Evolutionary conservation across 1,140 invertebrate genomes (phyloP), one percentile per base, ranked within the genome.

Genomic region (Carposina sasakii): DNA sequence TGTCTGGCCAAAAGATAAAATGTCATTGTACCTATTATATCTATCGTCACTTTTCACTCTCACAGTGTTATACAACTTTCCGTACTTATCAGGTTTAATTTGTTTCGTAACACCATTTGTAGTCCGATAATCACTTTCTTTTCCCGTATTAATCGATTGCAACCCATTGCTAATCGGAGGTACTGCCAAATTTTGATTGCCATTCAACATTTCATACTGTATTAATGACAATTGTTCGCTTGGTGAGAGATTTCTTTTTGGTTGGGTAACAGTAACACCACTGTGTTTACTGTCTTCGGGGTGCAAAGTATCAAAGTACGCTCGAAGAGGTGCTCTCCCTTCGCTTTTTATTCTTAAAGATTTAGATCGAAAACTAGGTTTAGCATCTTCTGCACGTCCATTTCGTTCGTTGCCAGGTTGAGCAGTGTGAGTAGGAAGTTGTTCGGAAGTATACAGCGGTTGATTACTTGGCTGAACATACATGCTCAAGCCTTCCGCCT

Each of bases 191-290:
- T 67, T 72, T 61, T 71, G 60, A 55, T 55, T 74, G 63, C 68
- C 71, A 53, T 72, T 77, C 43, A 63, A 73, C 73, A 81, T 75
- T 49, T 77, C 71, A 51, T 78, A 71, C 60, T 84, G 81, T 83
- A 85, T 85, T 54, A 84, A 52, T 30, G 76, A 76, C 54, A 85
- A 61, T 57, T 85, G 81, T 60, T 85, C 81, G 37, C 78, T 85
- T 34, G 85, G 85, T 30, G 81, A 86, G 37, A 86, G 67, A 55
- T 82, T 85, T 61, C 85, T 71, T 67, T 85, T 83, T 41, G 85
- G 85, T 71, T 85, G 85, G 39, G 81, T 86, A 60, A 85, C 76
- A 52, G 85, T 86, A 50, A 85, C 81, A 49, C 85, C 82, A 52
- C 63, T 69, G 67, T 76, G 53, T 49, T 64, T 68, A 22, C 40